Evolutionary conservation across 2,113 vertebrate genomes (phyloP), one percentile per base, ranked within the genome.

Genomic region (Chamaea fasciata): DNA sequence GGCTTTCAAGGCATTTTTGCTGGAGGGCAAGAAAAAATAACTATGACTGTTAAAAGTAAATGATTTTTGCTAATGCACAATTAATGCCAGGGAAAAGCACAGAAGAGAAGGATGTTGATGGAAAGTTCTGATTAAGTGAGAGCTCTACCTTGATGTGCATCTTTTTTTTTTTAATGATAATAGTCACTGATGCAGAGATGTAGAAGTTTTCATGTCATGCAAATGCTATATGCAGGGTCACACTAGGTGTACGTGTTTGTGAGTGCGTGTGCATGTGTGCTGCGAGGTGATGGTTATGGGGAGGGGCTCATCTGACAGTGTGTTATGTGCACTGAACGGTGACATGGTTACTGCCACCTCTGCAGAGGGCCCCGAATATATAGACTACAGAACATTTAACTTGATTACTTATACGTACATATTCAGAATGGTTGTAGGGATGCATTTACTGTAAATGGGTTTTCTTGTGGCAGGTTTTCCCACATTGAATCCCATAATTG

Each of bases 21-120:
- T 98, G 97, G 98, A 98, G 99, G 99, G 99, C 98, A 98, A 99
- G 98, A 99, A 99, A 99, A 99, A 99, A 99, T 99, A 99, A 99
- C 99, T 98, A 99, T 98, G 99, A 99, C 99, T 99, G 99, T 99
- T 99, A 99, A 99, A 99, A 99, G 99, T 99, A 99, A 99, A 99
- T 99, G 98, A 99, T 99, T 99, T 99, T 99, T 99, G 99, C 99
- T 99, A 99, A 99, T 99, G 99, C 99, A 99, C 99, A 99, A 99
- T 99, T 99, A 99, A 99, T 99, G 99, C 98, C 79, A 94, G 96
- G 97, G 98, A 98, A 98, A 98, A 98, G 98, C 98, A 98, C 97
- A 98, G 98, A 97, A 97, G 98, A 98, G 98, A 97, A 98, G 98
- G 98, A 98, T 98, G 98, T 98, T 98, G 98, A 98, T 98, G 98